Conservation (phyloP, 2,797 vertebrate genomes). For the Poeciliopsis infans region DNA sequence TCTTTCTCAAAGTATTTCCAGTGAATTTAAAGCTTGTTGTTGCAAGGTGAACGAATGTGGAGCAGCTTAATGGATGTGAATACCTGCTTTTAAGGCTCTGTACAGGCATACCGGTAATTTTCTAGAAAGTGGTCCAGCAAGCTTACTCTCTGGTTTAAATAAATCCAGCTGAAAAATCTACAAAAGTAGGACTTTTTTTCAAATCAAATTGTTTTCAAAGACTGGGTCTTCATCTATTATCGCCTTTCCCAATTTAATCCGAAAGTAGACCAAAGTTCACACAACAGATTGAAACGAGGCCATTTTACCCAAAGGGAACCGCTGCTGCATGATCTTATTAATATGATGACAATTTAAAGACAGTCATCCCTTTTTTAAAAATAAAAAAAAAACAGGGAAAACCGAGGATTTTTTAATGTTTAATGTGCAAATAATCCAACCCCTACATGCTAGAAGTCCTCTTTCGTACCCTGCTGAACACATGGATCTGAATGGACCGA, state of each 20-base stretch:
- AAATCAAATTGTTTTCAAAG: background rate
- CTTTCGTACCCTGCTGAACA: background rate
- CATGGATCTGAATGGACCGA: conserved; percentile 47
- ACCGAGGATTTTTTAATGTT: background rate
- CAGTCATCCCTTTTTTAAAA: conserved; percentile 27
- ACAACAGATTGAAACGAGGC: conserved; percentile 15
- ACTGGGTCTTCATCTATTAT: background rate
- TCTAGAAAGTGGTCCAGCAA: background rate
- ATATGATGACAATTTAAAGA: conserved; percentile 44
- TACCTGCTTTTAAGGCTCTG: background rate
- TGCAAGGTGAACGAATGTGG: background rate
- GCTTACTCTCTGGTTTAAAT: background rate
- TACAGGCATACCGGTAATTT: background rate
- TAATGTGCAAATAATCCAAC: conserved; percentile 16
- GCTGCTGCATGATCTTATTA: conserved; percentile 20
- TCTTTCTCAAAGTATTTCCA: background rate
- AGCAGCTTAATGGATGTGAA: background rate
- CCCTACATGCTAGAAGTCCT: background rate
- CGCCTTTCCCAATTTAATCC: conserved; percentile 8
- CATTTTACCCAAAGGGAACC: conserved; percentile 11
- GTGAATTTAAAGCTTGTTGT: background rate
- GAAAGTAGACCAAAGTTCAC: conserved; percentile 22
- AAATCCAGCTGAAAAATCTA: background rate
- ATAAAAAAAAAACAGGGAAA: background rate
- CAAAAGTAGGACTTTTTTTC: background rate